Base-by-base conservation (phyloP, 2,797 vertebrate species). In the Sebastes iracundus region DNA sequence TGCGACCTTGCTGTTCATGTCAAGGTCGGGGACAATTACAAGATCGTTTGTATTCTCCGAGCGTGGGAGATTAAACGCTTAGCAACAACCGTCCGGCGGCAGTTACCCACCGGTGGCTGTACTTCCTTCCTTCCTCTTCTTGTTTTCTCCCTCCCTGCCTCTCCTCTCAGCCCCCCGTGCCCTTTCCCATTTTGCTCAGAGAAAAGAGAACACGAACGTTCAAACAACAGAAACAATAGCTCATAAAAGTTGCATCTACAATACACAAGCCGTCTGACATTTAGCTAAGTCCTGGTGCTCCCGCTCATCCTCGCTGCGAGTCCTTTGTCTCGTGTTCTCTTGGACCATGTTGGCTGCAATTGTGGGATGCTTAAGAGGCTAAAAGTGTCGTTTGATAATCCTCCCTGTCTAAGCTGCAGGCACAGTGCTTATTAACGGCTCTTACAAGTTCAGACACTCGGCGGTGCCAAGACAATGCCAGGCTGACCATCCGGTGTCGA, bases 21-120 rank as follows among this genome's bases (percentile, higher is more conserved):
- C 94, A 95, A 95, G 95, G 95, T 96, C 94, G 83, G 84, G 90
- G 90, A 90, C 85, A 88, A 95, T 95, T 94, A 95, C 90, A 82
- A 92, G 90, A 94, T 91, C 79, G 90, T 93, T 94, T 93, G 91
- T 94, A 93, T 95, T 96, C 94, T 93, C 93, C 65, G 38, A 90
- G 90, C 87, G 75, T 38, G 79, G 77, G 91, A 94, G 94, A 96
- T 96, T 95, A 96, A 95, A 93, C 67, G 90, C 94, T 96, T 95
- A 95, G 94, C 91, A 85, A 81, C 86, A 89, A 83, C 76, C 76
- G 80, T 92, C 93, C 90, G 58, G 87, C 85, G 49, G 85, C 85
- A 38, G 76, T 65, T 75, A 79, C 81, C 89, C 91, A 64, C 83
- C 53, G 42, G 81, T 60, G 82, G 72, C 77, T 83, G 59, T 61